These are phyloP conservation scores for Ceratosolen fusciceps DNA, from an alignment of 1,140 invertebrate species.

Conservation along the genomic window DNA sequence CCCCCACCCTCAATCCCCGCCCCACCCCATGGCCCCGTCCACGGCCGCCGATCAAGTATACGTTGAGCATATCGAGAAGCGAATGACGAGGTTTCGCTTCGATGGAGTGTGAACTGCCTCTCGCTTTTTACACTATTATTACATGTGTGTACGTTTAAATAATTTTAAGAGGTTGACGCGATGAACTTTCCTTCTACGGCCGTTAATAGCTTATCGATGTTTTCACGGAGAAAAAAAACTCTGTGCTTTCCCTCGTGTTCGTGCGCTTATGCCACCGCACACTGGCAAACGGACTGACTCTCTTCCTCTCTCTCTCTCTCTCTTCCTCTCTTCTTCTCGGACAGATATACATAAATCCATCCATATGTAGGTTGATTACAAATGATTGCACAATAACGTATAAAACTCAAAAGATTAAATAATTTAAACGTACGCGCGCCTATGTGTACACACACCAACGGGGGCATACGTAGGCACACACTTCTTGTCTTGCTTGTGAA, in stretches of 20 bases:
- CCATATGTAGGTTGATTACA: neutral
- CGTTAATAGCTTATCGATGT: constrained; percentile 3
- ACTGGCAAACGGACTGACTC: no score
- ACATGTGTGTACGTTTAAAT: neutral
- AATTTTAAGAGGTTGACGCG: neutral
- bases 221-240: neutral
- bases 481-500: no score
- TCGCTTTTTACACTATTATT: neutral
- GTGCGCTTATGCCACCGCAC: no score
- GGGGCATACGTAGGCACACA: no score
- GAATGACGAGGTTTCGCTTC: neutral
- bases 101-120: neutral
- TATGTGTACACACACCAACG: no score
- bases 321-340: no score
- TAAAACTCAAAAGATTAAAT: neutral
- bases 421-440: neutral
- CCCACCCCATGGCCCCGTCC: no score
- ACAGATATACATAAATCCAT: neutral
- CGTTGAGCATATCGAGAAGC: neutral
- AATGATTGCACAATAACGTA: neutral
- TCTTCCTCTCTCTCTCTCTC: no score
- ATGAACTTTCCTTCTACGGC: neutral
- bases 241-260: neutral
- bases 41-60: no score
- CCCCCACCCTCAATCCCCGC: no score